Percentiles rank a stretch among this genome's conserved stretches.
phyloP scores from a whole-genome alignment of 2,888 invertebrate genomes.

The Mechanitis mazaeus region DNA sequence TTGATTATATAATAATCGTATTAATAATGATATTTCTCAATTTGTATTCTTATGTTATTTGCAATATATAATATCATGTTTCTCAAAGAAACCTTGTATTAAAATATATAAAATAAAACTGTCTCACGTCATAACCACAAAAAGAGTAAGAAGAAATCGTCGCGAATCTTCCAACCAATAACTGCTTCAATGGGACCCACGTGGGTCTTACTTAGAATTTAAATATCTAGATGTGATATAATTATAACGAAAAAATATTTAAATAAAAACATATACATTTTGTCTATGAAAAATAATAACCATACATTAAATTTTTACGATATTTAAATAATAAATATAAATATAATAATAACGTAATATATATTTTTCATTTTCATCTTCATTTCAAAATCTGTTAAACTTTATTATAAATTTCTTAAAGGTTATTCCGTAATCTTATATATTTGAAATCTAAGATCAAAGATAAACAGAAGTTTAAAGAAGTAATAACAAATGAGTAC shows the following conservation, averaged over 20 bases:
- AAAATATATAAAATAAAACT: conserved; percentile 3
- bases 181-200: conserved; percentile 24
- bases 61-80: neutral
- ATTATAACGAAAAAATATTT: neutral
- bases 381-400: too few relatives aligned
- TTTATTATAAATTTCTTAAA: too few relatives aligned
- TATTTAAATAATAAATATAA: too few relatives aligned
- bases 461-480: neutral
- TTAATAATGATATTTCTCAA: too few relatives aligned
- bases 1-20: too few relatives aligned
- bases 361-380: too few relatives aligned
- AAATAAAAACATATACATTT: neutral
- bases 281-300: neutral
- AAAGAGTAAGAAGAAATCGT: conserved; percentile 24
- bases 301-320: too few relatives aligned
- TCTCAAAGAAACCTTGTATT: neutral
- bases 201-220: conserved; percentile 13
- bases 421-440: too few relatives aligned
- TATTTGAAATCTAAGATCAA: too few relatives aligned
- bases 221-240: neutral
- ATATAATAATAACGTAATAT: too few relatives aligned
- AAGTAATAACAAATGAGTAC: neutral
- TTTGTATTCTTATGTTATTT: too few relatives aligned
- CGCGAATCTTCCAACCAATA: conserved; percentile 24
- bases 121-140: conserved; percentile 24